A percentile compares a stretch with the other conserved stretches of the same genome.
phyloP scores from a whole-genome alignment of 2,888 invertebrate genomes.

The Agrenia bidenticulata region DNA sequence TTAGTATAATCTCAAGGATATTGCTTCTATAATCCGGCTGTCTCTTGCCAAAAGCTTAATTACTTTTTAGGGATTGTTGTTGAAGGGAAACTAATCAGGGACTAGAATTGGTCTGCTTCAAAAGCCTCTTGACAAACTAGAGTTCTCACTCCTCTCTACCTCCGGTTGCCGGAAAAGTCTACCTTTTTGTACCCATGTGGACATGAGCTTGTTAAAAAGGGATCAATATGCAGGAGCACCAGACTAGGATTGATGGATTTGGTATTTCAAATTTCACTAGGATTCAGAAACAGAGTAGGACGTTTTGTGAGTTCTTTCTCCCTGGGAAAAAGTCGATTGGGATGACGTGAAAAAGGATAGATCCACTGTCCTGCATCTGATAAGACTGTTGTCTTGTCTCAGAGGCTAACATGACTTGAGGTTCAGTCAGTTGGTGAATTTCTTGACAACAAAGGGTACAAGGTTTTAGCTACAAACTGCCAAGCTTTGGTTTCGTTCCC shows the following conservation, averaged over 20 bases:
- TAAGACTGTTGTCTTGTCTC: not conserved
- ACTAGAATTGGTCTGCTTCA: not conserved
- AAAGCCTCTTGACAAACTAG: not conserved
- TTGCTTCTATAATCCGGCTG: constrained; percentile 38
- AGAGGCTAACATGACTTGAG: constrained; percentile 13
- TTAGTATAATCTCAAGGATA: constrained; percentile 24
- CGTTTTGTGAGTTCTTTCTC: no score
- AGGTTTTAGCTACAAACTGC: not conserved
- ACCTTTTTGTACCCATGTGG: no score
- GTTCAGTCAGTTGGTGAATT: constrained; percentile 6
- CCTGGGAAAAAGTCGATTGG: not conserved
- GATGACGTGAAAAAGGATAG: constrained; percentile 5
- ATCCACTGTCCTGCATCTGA: not conserved
- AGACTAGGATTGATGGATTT: no score
- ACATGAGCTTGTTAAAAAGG: no score
- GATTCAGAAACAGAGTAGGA: no score
- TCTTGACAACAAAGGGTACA: constrained; percentile 3
- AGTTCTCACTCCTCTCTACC: no score
- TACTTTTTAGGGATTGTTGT: constrained; percentile 25
- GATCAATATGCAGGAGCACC: no score
- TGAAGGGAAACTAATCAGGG: constrained; percentile 20
- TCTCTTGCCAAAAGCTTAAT: constrained; percentile 37
- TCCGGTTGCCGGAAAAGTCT: no score
- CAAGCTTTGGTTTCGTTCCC: constrained; percentile 11
- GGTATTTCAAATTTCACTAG: no score